Conservation (phyloP, 2,797 vertebrate genomes). For the Ctenopoma kingsleyae region DNA sequence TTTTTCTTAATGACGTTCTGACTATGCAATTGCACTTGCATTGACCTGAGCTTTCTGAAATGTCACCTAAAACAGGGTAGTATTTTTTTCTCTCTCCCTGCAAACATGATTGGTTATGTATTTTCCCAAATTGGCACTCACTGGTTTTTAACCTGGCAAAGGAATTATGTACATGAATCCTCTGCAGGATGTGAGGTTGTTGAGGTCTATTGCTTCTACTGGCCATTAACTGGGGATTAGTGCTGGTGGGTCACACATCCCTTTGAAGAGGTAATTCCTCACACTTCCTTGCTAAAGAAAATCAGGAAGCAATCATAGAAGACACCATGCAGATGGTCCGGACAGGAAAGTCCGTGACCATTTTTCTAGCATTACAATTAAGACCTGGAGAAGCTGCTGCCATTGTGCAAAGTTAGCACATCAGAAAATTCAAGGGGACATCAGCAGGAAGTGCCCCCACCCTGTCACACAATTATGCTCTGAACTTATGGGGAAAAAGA, state of each 20-base stretch:
- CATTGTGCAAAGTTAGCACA: conserved; percentile 54
- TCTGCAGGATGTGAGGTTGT: conserved; percentile 71
- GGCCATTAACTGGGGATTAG: conserved; percentile 84
- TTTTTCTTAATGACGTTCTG: background rate
- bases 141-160: conserved; percentile 44
- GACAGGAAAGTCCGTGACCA: conserved; percentile 46
- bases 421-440: conserved; percentile 55
- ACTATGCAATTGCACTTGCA: background rate
- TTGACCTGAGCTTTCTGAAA: background rate
- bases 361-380: conserved; percentile 58
- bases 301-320: conserved; percentile 80
- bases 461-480: conserved; percentile 9
- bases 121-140: conserved; percentile 27
- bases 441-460: conserved; percentile 22
- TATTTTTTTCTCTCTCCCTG: conserved; percentile 1
- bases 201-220: conserved; percentile 75
- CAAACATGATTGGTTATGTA: background rate
- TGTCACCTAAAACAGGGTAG: background rate
- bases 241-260: conserved; percentile 75
- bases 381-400: conserved; percentile 39
- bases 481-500: conserved; percentile 6
- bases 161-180: conserved; percentile 71
- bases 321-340: conserved; percentile 69
- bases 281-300: conserved; percentile 77
- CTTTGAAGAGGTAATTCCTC: conserved; percentile 80